Base-by-base conservation (phyloP, 2,888 invertebrate genomes). In the Rhagophthalmus giganteus region DNA sequence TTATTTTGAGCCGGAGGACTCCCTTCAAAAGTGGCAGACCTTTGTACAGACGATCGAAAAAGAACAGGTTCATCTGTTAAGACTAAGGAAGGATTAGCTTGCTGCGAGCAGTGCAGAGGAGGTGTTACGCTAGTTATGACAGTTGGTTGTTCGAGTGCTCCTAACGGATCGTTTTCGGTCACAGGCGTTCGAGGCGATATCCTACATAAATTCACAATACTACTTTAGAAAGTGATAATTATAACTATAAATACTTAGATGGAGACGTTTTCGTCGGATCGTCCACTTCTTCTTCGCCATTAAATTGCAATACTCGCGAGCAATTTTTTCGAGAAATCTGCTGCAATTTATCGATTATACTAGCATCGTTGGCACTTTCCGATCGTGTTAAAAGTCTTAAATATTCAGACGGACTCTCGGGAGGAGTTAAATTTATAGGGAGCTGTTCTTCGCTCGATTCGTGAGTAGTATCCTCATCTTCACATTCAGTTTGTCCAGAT, bases 91-190 rank as follows among this genome's bases (percentile, higher is more conserved):
- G 42, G 41, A 72, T 72, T 42, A 25, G 39, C 28, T 51, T 51
- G 47, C 73, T 74, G 78, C 73, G 34, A 53, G 24, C 42, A 57
- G 70, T 74, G 25, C 72, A 76, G 11, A 65, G 69, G 56, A 9
- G 62, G 58, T 14, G 60, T 47, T 33, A 54, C 35, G 48, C 28
- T 30, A 38, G 51, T 2, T 66, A 53, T 49, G 13, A 47, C 37
- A 30, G 45, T 33, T 1, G 69, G 70, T 38, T 74, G 77, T 46
- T 79, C 74, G 1, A 94, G 78, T 2, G 94, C 92, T 3, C 94
- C 95, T 12, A 95, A 77, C 0, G 95, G 95, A 76, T 95, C 95
- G 73, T 94, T 93, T 67, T 90, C 85, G 0, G 94, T 88, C 0
- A 95, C 93, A 0, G 92, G 89, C 1, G 92, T 93, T 46, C 92